A percentile compares a stretch with the other conserved stretches of the same genome.
These are phyloP conservation scores for Eremobia ochroleuca DNA, from an alignment of 2,888 invertebrate genomes.

Conservation along the genomic window DNA sequence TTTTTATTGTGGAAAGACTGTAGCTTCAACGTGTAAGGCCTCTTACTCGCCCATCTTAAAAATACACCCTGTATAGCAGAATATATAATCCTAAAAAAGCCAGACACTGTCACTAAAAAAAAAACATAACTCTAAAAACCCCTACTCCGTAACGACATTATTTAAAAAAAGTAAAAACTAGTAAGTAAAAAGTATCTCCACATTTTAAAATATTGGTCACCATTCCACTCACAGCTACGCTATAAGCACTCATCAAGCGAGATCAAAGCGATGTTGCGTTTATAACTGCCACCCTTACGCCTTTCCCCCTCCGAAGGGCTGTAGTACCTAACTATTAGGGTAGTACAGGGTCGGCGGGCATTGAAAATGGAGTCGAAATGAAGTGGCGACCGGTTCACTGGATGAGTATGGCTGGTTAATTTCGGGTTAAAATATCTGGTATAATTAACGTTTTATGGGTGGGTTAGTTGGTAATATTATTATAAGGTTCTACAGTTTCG, in stretches of 20 bases:
- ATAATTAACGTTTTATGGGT: constrained; percentile 33
- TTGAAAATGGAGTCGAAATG: constrained; percentile 45
- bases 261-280: constrained; percentile 80
- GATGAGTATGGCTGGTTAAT: constrained; percentile 41
- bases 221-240: constrained; percentile 63
- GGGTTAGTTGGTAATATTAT: constrained; percentile 16
- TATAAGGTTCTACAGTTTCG: background rate
- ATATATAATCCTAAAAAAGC: background rate
- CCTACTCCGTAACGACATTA: constrained; percentile 18
- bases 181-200: constrained; percentile 20
- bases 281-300: constrained; percentile 82
- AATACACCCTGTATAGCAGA: background rate
- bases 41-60: background rate
- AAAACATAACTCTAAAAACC: constrained; percentile 5
- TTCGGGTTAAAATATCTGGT: constrained; percentile 48
- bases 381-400: constrained; percentile 48
- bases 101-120: background rate
- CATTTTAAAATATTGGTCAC: constrained; percentile 56
- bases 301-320: constrained; percentile 59
- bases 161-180: constrained; percentile 30
- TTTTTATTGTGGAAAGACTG: too few relatives aligned
- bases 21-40: too few relatives aligned
- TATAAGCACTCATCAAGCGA: constrained; percentile 67
- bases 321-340: constrained; percentile 42
- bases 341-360: constrained; percentile 52